A percentile compares a stretch with the other conserved stretches of the same genome.
Evolutionary conservation across 2,888 invertebrate species (phyloP).

Genomic region (Chouioia cunea): DNA sequence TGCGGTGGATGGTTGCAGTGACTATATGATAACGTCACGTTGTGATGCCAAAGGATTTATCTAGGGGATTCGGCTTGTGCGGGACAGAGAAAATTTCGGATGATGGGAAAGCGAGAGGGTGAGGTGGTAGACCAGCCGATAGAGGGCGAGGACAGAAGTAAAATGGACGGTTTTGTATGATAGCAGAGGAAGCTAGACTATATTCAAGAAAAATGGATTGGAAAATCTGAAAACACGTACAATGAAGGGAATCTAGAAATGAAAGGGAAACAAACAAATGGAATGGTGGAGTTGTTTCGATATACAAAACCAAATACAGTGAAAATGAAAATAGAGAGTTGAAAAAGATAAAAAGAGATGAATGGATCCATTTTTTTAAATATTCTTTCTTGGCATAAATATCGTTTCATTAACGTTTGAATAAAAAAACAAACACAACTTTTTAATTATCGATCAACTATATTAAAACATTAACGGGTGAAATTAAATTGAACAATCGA

Average conservation of each 20-base stretch:
- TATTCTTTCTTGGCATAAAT: too few species aligned
- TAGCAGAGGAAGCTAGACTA: not conserved
- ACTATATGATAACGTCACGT: constrained; percentile 41
- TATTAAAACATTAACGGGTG: too few species aligned
- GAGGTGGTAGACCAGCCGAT: not conserved
- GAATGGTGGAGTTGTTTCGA: not conserved
- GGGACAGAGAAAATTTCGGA: constrained; percentile 23
- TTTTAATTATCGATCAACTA: too few species aligned
- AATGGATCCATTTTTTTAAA: not conserved
- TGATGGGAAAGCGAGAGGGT: constrained; percentile 35
- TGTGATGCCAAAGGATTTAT: constrained; percentile 40
- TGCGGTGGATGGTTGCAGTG: constrained; percentile 17
- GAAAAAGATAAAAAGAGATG: not conserved
- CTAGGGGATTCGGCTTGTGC: constrained; percentile 23
- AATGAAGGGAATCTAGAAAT: not conserved
- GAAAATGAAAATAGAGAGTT: too few species aligned
- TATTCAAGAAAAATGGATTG: constrained; percentile 11
- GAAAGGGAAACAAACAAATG: too few species aligned
- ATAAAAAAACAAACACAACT: too few species aligned
- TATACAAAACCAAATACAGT: not conserved
- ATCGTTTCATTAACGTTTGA: too few species aligned
- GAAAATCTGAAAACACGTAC: constrained; percentile 2
- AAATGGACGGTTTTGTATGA: constrained; percentile 21
- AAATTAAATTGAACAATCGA: too few species aligned
- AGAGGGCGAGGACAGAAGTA: not conserved